Percentiles rank a stretch among this genome's conserved stretches.
Conservation (phyloP, 2,797 vertebrate genomes). For the Otus scops region DNA sequence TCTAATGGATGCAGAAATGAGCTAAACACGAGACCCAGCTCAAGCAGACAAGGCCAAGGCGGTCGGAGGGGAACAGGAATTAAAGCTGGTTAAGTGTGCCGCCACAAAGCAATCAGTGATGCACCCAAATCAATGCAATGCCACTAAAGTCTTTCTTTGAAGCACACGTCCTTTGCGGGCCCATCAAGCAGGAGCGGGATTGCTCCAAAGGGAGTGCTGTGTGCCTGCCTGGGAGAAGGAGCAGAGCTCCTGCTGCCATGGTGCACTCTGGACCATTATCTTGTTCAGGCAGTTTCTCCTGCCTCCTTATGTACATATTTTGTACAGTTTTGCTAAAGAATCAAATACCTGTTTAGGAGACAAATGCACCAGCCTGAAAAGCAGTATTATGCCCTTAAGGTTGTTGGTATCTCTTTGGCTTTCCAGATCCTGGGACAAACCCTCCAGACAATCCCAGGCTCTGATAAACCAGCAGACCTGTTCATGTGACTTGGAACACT, state of each 20-base stretch:
- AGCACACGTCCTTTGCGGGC: background rate
- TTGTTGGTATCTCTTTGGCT: background rate
- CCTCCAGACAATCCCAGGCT: background rate
- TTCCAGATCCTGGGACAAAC: background rate
- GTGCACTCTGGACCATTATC: background rate
- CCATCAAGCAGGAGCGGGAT: background rate
- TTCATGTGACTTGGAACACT: background rate
- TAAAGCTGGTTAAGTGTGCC: background rate
- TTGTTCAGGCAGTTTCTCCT: background rate
- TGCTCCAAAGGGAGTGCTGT: background rate
- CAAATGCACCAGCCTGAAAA: background rate
- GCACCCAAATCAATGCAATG: background rate
- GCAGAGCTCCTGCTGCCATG: background rate
- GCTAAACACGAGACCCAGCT: background rate
- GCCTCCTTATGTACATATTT: background rate
- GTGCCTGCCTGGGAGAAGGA: background rate
- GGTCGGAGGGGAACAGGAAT: background rate
- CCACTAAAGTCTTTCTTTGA: background rate
- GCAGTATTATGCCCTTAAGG: background rate
- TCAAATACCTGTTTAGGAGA: background rate
- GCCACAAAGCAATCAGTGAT: background rate
- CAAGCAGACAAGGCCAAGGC: background rate
- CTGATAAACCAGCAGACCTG: background rate
- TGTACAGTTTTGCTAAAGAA: background rate
- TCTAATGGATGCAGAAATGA: background rate